Evolutionary conservation across 37 sponge, comb jelly and placozoan genomes (phyloP).

Genomic region (Chondrosia reniformis): DNA sequence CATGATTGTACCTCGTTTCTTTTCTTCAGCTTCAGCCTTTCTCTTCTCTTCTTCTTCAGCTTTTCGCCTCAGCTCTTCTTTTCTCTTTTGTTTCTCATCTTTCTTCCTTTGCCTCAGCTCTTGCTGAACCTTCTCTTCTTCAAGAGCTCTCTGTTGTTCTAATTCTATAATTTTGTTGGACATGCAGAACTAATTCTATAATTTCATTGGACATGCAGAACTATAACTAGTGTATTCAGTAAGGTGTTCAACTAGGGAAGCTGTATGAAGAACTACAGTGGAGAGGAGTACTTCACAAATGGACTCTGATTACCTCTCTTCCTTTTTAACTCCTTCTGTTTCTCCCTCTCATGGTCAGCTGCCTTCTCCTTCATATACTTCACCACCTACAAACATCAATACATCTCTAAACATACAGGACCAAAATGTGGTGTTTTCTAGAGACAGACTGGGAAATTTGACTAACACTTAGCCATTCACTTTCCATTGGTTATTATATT

Average conservation of each 20-base stretch:
- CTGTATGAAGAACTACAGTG: too few species aligned
- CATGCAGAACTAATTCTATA: too few species aligned
- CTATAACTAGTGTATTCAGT: not conserved
- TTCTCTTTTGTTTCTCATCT: slow-evolving; percentile 25
- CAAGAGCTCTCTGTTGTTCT: slow-evolving; percentile 13
- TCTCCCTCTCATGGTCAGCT: slow-evolving; percentile 56
- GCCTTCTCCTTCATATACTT: slow-evolving; percentile 43
- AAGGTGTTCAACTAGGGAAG: too few species aligned
- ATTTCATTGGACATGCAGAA: not conserved
- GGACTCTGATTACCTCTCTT: slow-evolving; percentile 66
- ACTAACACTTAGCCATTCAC: too few species aligned
- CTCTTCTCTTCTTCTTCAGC: slow-evolving; percentile 12
- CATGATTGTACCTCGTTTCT: not conserved
- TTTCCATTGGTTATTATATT: too few species aligned
- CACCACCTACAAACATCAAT: slow-evolving; percentile 50
- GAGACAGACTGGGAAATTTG: too few species aligned
- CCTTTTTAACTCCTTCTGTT: slow-evolving; percentile 44
- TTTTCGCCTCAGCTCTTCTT: slow-evolving; percentile 14
- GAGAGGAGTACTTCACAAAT: too few species aligned
- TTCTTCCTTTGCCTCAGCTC: slow-evolving; percentile 31
- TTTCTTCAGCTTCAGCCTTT: not conserved
- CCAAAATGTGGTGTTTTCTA: too few species aligned
- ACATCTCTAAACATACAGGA: too few species aligned
- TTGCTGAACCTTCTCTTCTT: slow-evolving; percentile 24
- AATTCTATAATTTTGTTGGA: too few species aligned